These are phyloP conservation scores for Protosalanx chinensis DNA, from an alignment of 2,797 vertebrate genomes.

Conservation along the genomic window DNA sequence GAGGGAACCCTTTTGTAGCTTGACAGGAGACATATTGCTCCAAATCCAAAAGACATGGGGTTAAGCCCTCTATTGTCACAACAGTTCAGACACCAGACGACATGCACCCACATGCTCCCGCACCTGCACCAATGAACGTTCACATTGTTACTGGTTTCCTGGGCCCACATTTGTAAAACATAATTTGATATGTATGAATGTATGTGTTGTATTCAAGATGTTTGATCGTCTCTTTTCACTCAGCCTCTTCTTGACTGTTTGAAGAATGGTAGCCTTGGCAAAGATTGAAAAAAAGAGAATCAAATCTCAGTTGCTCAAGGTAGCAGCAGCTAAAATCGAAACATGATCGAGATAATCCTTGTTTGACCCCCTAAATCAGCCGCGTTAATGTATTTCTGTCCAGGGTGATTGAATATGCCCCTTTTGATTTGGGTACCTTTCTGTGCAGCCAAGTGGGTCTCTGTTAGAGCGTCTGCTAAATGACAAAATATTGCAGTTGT, in stretches of 20 bases:
- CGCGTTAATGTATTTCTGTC: conserved; percentile 60
- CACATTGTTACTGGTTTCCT: too few relatives aligned
- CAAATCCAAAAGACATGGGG: not conserved
- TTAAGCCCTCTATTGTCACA: not conserved
- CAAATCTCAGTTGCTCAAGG: conserved; percentile 40
- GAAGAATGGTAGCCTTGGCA: not conserved
- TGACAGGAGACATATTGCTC: not conserved
- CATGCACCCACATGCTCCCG: too few relatives aligned
- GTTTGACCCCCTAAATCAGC: conserved; percentile 50
- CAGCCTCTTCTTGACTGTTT: not conserved
- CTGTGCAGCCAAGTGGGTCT: conserved; percentile 5
- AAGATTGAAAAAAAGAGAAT: conserved; percentile 16
- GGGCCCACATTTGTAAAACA: too few relatives aligned
- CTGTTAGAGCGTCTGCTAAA: not conserved
- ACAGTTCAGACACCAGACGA: not conserved
- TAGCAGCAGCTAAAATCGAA: conserved; percentile 49
- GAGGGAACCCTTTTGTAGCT: not conserved
- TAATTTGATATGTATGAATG: too few relatives aligned
- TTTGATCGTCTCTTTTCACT: not conserved
- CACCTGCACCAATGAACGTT: too few relatives aligned
- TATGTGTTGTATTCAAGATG: not conserved
- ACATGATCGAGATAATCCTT: conserved; percentile 54
- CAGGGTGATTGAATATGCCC: conserved; percentile 48
- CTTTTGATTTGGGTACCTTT: conserved; percentile 32
- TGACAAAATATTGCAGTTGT: not conserved